Percentiles rank a stretch among this genome's conserved stretches.
Evolutionary conservation across 2,113 vertebrate species (phyloP).

Genomic region (Dermatemys mawii): DNA sequence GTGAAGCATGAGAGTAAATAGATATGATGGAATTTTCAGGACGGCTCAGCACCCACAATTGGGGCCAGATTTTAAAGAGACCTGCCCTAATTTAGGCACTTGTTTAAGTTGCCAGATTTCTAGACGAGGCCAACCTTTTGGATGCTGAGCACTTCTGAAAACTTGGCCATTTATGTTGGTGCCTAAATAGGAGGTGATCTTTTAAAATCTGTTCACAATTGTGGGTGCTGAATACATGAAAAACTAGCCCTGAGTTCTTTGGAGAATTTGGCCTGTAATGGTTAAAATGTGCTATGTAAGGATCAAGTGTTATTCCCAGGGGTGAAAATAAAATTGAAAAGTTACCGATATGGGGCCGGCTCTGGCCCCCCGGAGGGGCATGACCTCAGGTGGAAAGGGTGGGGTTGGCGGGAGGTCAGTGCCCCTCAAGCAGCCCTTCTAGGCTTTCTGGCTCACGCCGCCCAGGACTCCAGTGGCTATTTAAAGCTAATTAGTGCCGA

Average conservation of each 20-base stretch:
- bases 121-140: not conserved
- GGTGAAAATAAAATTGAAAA: too few relatives aligned
- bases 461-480: too few relatives aligned
- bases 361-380: too few relatives aligned
- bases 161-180: not conserved
- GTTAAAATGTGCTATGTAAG: rapidly evolving
- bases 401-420: too few relatives aligned
- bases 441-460: too few relatives aligned
- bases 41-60: not conserved
- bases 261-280: not conserved
- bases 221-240: too few relatives aligned
- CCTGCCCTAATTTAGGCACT: not conserved
- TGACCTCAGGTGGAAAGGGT: too few relatives aligned
- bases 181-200: not conserved
- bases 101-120: not conserved
- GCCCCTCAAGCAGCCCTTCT: too few relatives aligned
- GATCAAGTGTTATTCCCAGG: not conserved
- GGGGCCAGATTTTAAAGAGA: not conserved
- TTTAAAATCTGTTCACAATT: not conserved
- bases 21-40: not conserved
- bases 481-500: too few relatives aligned
- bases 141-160: not conserved
- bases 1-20: not conserved
- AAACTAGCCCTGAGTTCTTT: too few relatives aligned
- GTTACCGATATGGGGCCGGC: too few relatives aligned